Evolutionary conservation across 2,113 vertebrate genomes (phyloP), one percentile per base, ranked within the genome.

Genomic region (Plotosus lineatus): DNA sequence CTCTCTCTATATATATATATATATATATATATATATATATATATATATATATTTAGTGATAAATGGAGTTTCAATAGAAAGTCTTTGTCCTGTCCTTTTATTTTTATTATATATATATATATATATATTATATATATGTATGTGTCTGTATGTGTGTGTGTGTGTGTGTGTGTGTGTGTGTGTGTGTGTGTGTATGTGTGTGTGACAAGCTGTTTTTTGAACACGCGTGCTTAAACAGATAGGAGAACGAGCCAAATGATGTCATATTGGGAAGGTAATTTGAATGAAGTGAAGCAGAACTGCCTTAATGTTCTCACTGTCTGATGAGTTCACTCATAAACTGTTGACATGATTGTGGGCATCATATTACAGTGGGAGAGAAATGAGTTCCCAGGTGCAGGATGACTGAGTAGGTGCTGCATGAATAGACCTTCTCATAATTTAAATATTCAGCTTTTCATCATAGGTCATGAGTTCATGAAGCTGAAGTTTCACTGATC

Each of bases 211-310:
- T n/a, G n/a, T n/a, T n/a, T 19, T 81, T 53, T 42, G 71, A 68
- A 46, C 12, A 5, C 1, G 9, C 12, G 4, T 19, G 68, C 31
- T 66, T 14, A 38, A 42, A 61, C 72, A 58, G 48, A 23, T 58
- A n/a, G 19, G 15, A 61, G 63, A 72, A 61, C 8, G 28, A 66
- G 44, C 23, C 19, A 51, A 65, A 48, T 17, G 12, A 26, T 12
- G 50, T 33, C 46, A 40, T 73, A 53, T 71, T 36, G 77, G 50
- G 68, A 85, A 79, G 65, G 60, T 85, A 38, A 82, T 85, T 79
- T 72, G 65, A 73, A 58, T 48, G 51, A n/a, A 72, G 71, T 53
- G 81, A 85, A 72, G 78, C 65, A 77, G 63, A 61, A 79, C 60
- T 15, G 77, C 28, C 63, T 71, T 31, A 61, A 85, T n/a, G 48